Base-by-base conservation (phyloP, 2,113 vertebrate species). In the Cottus gobio region DNA sequence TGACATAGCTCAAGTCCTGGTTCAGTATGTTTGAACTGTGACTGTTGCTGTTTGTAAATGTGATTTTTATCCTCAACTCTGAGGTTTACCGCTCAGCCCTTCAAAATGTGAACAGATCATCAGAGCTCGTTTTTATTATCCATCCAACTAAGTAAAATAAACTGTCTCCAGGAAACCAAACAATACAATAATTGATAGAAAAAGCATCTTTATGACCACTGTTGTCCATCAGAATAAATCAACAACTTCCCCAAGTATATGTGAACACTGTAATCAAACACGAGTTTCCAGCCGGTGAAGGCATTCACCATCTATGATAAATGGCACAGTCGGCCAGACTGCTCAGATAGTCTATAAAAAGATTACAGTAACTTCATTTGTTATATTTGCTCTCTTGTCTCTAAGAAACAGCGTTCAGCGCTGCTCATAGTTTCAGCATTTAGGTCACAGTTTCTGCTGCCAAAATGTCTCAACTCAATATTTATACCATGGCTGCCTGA, bases 401-500 rank as follows among this genome's bases (percentile, higher is more conserved):
- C 78, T 52, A 87, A 82, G 74, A 87, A 85, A 81, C 61, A 31
- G 64, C 67, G 81, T 37, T 87, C 66, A 79, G 72, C 52, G 26
- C 76, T 60, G 80, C 80, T 92, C 92, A 93, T 93, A 90, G 79
- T 90, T 90, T 84, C 44, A 92, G 89, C 84, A 89, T 92, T 90
- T 91, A 91, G 82, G 75, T 92, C 90, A 93, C 88, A 82, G 87
- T 37, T 83, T 37, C 50, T 67, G 85, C 85, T 93, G 90, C 89
- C 92, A 93, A 90, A 89, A 84, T 5, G 79, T 93, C 87, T 92
- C 80, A 90, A 31, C 80, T 85, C 75, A 86, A 65, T 89, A 89
- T 94, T 94, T 91, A 90, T 87, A 81, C 85, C 78, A 18, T 7
- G 57, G 83, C 89, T 74, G 86, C 71, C 65, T 81, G 82, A 84